Evolutionary conservation across 2,113 vertebrate genomes (phyloP).

Genomic region (Leptocoma aspasia): DNA sequence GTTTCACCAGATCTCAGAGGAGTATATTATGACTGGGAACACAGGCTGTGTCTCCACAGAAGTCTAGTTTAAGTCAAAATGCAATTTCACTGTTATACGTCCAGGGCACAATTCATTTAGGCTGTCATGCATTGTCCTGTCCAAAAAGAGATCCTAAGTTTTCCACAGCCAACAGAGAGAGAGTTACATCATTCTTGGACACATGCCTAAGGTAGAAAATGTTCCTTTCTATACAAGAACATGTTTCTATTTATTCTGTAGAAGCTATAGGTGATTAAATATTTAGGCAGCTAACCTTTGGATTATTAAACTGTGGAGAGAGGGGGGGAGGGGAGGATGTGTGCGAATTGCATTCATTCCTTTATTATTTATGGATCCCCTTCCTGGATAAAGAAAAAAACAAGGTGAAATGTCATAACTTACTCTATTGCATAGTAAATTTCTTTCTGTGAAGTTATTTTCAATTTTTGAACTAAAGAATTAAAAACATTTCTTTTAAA

Average conservation of each 20-base stretch:
- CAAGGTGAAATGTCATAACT: background rate
- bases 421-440: background rate
- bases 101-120: background rate
- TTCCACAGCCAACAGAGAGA: background rate
- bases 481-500: background rate
- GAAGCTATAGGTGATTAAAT: background rate
- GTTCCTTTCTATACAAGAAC: background rate
- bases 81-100: background rate
- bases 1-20: background rate
- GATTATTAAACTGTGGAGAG: background rate
- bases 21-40: background rate
- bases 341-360: background rate
- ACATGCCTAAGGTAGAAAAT: background rate
- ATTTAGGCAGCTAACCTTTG: conserved; percentile 7
- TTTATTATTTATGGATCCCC: background rate
- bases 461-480: background rate
- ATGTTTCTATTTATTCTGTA: background rate
- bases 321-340: accelerated
- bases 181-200: background rate
- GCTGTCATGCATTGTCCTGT: background rate
- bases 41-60: background rate
- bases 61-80: background rate
- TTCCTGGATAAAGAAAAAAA: background rate
- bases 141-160: background rate
- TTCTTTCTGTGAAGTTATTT: background rate